phyloP scores from a whole-genome alignment of 2,888 invertebrate genomes.

The Dryocosmus kuriphilus region DNA sequence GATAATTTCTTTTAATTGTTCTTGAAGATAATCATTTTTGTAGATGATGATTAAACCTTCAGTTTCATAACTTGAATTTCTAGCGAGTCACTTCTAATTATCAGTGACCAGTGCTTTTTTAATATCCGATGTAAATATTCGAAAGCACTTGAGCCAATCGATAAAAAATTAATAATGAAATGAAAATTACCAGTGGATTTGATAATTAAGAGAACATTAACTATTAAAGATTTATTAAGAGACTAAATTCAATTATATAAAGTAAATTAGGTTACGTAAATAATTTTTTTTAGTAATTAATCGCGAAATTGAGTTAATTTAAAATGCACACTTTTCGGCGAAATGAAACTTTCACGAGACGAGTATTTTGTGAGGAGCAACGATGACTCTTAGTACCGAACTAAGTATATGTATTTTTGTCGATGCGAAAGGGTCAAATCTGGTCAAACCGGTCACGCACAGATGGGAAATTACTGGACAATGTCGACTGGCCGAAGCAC shows the following conservation, averaged over 20 bases:
- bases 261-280: no score
- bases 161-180: background rate
- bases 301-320: background rate
- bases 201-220: no score
- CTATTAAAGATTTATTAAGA: no score
- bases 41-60: background rate
- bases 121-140: background rate
- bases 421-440: constrained; percentile 29
- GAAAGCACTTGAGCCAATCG: background rate
- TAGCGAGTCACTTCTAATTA: background rate
- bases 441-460: constrained; percentile 34
- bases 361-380: background rate
- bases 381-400: constrained; percentile 2
- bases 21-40: background rate
- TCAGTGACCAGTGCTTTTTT: background rate
- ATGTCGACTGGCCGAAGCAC: constrained; percentile 48
- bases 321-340: background rate
- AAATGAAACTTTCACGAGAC: background rate
- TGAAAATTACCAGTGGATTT: background rate
- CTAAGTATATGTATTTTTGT: constrained; percentile 11
- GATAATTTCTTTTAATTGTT: background rate
- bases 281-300: background rate
- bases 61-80: background rate
- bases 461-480: constrained; percentile 43
- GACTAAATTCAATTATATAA: no score